These are phyloP conservation scores for Ceratina australensis DNA, from an alignment of 1,140 invertebrate species.

Conservation along the genomic window DNA sequence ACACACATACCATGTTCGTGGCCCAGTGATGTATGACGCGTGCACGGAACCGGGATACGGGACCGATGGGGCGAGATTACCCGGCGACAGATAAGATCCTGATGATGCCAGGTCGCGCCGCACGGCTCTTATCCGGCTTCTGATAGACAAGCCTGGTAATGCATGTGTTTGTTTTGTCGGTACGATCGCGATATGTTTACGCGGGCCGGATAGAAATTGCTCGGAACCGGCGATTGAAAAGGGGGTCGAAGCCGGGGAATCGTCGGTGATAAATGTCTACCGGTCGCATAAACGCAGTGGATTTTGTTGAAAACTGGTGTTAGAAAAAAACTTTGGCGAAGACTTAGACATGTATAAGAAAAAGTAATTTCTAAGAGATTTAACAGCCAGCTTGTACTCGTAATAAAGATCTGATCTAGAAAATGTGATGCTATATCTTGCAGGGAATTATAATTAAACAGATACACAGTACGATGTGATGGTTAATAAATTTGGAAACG, in stretches of 20 bases:
- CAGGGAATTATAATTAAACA: no score
- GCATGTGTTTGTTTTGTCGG: conserved; percentile 23
- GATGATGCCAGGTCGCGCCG: conserved; percentile 57
- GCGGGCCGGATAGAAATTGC: conserved; percentile 22
- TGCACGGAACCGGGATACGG: conserved; percentile 40
- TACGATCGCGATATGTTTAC: conserved; percentile 29
- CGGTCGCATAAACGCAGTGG: not conserved
- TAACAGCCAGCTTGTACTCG: no score
- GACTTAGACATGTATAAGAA: no score
- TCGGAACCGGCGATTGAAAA: conserved; percentile 23
- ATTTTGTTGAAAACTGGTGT: no score
- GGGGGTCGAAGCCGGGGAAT: not conserved
- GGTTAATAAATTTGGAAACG: no score
- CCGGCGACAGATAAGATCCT: conserved; percentile 56
- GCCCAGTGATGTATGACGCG: conserved; percentile 48
- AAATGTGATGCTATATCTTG: no score
- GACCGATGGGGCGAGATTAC: conserved; percentile 53
- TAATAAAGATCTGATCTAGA: no score
- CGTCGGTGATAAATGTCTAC: conserved; percentile 11
- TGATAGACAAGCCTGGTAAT: conserved; percentile 42
- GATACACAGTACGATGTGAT: no score
- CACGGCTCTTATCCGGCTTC: conserved; percentile 25
- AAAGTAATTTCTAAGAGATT: no score
- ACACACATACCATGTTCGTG: conserved; percentile 6
- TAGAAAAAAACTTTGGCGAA: no score